Base-by-base conservation (phyloP, 1,140 invertebrate species). In the Scaptodrosophila lebanonensis region DNA sequence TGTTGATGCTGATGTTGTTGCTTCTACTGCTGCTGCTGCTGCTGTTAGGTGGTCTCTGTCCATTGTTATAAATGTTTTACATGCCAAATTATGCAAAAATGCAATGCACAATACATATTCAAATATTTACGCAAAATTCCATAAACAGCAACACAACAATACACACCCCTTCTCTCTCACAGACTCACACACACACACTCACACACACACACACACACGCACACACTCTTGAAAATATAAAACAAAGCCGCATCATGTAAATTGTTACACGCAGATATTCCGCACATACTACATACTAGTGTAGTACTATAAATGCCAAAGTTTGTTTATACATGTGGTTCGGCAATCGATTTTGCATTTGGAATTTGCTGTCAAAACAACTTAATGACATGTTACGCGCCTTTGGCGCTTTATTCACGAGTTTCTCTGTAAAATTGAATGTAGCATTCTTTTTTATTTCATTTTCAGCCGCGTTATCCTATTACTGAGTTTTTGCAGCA, bases 81-180 rank as follows among this genome's bases (percentile, higher is more conserved):
- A 79, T 79, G 69, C 69, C 73, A 79, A 79, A 79, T 79, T 79
- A 79, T 79, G 73, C 73, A 82, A 79, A 83, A 79, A 79, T 68
- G 58, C 51, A 73, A 73, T 68, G 22, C 27, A 42, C 45, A 57
- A 77, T 76, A 66, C 73, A 77, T 77, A 77, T 77, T 77, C 73
- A 77, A 77, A 79, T 73, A 77, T 57, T 65, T 76, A 22, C 32
- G 3, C 25, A 44, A 29, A n/a, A n/a, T n/a, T n/a, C n/a, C n/a
- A n/a, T n/a, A n/a, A n/a, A n/a, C n/a, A n/a, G n/a, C n/a, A n/a
- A n/a, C n/a, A n/a, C n/a, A n/a, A n/a, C n/a, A n/a, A n/a, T n/a
- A n/a, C n/a, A n/a, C n/a, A n/a, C n/a, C n/a, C n/a, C n/a, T n/a
- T n/a, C n/a, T n/a, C 32, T 47, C 44, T 53, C 32, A 48, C 35